phyloP scores from a whole-genome alignment of 2,113 vertebrate genomes.

The Vulpes ferrilata region DNA sequence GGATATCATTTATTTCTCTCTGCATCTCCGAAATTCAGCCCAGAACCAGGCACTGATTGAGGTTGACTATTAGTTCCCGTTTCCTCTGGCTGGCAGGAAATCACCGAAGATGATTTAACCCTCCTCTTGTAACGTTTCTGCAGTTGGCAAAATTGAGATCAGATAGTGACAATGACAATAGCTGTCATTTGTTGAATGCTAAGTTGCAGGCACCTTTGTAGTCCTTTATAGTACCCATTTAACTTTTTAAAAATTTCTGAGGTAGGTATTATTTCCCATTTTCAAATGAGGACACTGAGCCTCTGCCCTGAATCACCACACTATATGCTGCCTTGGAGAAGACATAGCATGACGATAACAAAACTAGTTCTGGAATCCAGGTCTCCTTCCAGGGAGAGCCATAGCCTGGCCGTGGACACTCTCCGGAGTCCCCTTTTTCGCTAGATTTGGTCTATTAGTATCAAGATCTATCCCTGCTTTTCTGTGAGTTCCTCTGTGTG shows the following conservation, averaged over 20 bases:
- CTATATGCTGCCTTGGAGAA: no score
- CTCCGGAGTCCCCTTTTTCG: not conserved
- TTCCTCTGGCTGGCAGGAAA: not conserved
- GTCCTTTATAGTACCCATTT: not conserved
- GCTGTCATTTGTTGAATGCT: not conserved
- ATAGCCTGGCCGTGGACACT: not conserved
- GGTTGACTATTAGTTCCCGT: not conserved
- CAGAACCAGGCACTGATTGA: not conserved
- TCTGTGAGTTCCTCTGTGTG: not conserved
- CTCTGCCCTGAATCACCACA: no score
- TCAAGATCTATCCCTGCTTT: not conserved
- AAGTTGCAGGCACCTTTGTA: not conserved
- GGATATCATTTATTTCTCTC: not conserved
- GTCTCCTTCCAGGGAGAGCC: not conserved
- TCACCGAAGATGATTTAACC: not conserved
- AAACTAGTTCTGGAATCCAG: not conserved
- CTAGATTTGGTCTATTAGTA: not conserved
- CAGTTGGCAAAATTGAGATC: not conserved
- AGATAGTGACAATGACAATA: not conserved
- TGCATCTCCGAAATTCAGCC: not conserved
- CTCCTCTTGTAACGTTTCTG: not conserved
- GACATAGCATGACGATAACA: not conserved
- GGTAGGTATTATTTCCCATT: not conserved
- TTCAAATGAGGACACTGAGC: not conserved
- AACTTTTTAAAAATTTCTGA: not conserved